These are phyloP conservation scores for Amniataba percoides DNA, from an alignment of 2,797 vertebrate genomes.

Conservation along the genomic window DNA sequence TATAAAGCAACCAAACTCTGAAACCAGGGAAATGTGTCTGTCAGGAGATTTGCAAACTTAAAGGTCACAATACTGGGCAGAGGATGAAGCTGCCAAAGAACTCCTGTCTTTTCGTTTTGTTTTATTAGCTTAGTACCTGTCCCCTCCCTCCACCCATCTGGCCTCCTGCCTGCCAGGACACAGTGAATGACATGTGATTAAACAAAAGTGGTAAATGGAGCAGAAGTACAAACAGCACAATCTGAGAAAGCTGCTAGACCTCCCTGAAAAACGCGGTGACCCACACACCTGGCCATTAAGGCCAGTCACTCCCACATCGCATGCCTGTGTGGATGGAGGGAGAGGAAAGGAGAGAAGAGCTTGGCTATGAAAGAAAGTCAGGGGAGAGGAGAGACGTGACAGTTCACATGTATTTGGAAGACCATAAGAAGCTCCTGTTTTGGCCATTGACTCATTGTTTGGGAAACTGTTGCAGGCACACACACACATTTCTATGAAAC, in stretches of 20 bases:
- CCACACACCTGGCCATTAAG: constrained; percentile 52
- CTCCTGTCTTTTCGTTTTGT: constrained; percentile 39
- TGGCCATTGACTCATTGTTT: not conserved
- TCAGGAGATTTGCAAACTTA: constrained; percentile 11
- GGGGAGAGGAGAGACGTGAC: constrained; percentile 24
- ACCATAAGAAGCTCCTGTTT: constrained; percentile 17
- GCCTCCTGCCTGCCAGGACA: constrained; percentile 38
- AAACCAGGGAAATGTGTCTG: constrained; percentile 14
- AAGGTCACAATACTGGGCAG: constrained; percentile 3
- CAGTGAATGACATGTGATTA: constrained; percentile 69
- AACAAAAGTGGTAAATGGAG: constrained; percentile 81
- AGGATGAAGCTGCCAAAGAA: constrained; percentile 32
- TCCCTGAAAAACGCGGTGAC: constrained; percentile 53
- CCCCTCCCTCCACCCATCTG: constrained; percentile 43
- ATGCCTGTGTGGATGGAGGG: constrained; percentile 49
- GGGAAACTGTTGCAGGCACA: not conserved
- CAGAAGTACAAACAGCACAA: constrained; percentile 81
- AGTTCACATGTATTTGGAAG: constrained; percentile 15
- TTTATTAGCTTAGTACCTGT: constrained; percentile 51
- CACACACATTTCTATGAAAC: not conserved
- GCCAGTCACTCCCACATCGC: constrained; percentile 46
- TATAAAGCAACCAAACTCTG: constrained; percentile 10
- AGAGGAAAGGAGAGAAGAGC: constrained; percentile 11
- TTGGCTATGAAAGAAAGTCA: constrained; percentile 14
- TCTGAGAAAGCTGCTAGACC: constrained; percentile 54